Conservation (phyloP, 2,797 vertebrate genomes). For the Chrysocyon brachyurus region DNA sequence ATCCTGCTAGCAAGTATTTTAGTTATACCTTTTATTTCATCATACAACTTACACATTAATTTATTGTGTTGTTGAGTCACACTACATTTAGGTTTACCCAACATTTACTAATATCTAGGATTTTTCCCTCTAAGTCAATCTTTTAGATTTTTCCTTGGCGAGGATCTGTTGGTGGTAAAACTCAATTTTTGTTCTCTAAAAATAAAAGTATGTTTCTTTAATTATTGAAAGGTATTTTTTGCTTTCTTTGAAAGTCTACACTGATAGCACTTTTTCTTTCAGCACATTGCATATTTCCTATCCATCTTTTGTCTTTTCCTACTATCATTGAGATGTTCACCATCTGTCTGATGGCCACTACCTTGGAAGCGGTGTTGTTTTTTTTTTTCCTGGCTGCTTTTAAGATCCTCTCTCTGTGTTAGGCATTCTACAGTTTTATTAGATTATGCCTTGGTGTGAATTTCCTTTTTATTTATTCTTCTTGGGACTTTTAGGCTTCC, state of each 20-base stretch:
- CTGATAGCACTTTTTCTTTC: not conserved
- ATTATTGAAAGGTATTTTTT: slow-evolving; percentile 39
- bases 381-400: slow-evolving; percentile 19
- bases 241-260: slow-evolving; percentile 46
- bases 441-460: slow-evolving; percentile 25
- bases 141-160: not conserved
- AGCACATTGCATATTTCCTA: not conserved
- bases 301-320: slow-evolving; percentile 56
- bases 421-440: slow-evolving; percentile 31
- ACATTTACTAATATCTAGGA: not conserved
- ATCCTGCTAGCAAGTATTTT: not conserved
- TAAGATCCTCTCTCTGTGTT: slow-evolving; percentile 27
- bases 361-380: not conserved
- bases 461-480: slow-evolving; percentile 66
- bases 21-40: not conserved
- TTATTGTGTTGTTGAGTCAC: not conserved
- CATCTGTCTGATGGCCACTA: slow-evolving; percentile 64
- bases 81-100: not conserved
- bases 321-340: not conserved
- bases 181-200: not conserved
- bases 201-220: slow-evolving; percentile 16
- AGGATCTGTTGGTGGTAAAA: not conserved
- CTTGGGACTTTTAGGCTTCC: not conserved
- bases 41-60: not conserved
- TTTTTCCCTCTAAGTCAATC: not conserved